Conservation (phyloP, 2,797 vertebrate species). For the Spondyliosoma cantharus region DNA sequence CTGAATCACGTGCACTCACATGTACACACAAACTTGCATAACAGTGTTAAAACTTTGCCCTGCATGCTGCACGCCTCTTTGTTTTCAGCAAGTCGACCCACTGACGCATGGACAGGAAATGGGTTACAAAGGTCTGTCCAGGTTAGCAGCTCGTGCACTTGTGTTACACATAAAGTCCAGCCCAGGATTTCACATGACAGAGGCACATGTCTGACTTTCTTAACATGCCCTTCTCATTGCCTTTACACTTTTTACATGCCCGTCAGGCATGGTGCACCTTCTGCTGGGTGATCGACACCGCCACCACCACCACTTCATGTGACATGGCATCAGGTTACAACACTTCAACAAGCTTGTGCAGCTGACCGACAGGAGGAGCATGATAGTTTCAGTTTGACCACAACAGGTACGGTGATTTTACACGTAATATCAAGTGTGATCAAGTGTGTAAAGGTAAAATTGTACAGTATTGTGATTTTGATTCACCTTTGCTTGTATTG, state of each 20-base stretch:
- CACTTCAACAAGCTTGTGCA: neutral
- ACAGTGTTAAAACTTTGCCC: slow-evolving; percentile 37
- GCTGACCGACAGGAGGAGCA: slow-evolving; percentile 6
- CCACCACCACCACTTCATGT: neutral
- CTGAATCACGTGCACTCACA: too few relatives aligned
- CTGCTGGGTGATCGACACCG: neutral
- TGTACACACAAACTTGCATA: neutral
- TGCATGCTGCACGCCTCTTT: neutral
- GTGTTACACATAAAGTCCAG: neutral
- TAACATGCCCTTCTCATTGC: neutral
- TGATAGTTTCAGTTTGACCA: slow-evolving; percentile 18
- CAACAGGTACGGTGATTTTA: slow-evolving; percentile 37
- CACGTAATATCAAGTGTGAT: neutral
- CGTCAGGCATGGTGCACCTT: neutral
- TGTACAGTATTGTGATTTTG: neutral
- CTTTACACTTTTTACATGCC: neutral
- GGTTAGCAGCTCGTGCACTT: slow-evolving; percentile 1
- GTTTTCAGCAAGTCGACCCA: neutral
- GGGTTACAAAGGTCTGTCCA: slow-evolving; percentile 43
- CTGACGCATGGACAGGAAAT: neutral
- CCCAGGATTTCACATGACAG: neutral
- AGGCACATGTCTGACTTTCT: slow-evolving; percentile 3
- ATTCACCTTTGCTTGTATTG: neutral
- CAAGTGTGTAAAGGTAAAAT: neutral
- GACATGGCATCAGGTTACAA: slow-evolving; percentile 6